phyloP scores from a whole-genome alignment of 2,797 vertebrate species.

The Falco peregrinus region DNA sequence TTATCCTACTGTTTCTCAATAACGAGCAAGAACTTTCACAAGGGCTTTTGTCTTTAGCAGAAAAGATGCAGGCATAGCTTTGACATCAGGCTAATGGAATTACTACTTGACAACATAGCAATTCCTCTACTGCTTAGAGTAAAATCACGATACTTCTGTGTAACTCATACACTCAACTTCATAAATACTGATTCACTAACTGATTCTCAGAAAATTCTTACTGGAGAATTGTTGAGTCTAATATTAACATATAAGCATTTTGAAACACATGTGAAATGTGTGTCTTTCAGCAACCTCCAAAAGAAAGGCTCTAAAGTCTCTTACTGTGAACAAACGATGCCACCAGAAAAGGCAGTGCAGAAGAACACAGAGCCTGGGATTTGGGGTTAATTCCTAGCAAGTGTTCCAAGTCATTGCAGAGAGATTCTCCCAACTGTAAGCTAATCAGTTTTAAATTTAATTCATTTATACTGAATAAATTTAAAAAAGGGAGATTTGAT shows the following conservation, averaged over 20 bases:
- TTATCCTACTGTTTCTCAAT: conserved; percentile 6
- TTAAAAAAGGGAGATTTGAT: conserved; percentile 24
- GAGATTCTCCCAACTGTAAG: not conserved
- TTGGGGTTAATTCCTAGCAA: conserved; percentile 36
- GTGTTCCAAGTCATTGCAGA: not conserved
- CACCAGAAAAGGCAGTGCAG: not conserved
- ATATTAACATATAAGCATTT: not conserved
- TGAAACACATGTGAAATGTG: not conserved
- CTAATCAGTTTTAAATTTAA: conserved; percentile 49
- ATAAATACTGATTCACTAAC: not conserved
- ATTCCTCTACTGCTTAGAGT: not conserved
- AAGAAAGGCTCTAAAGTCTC: not conserved
- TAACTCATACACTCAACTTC: not conserved
- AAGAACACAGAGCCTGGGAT: not conserved
- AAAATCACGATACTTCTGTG: not conserved
- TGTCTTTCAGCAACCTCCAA: not conserved
- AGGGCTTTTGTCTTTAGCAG: conserved; percentile 42
- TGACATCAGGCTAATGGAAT: conserved; percentile 44
- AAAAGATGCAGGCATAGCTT: not conserved
- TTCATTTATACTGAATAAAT: conserved; percentile 30
- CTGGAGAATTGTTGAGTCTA: not conserved
- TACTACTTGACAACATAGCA: not conserved
- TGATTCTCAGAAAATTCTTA: not conserved
- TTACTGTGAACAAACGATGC: not conserved
- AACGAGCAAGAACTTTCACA: conserved; percentile 49